Evolutionary conservation across 2,888 invertebrate species (phyloP).

Genomic region (Synanthedon myopaeformis): DNA sequence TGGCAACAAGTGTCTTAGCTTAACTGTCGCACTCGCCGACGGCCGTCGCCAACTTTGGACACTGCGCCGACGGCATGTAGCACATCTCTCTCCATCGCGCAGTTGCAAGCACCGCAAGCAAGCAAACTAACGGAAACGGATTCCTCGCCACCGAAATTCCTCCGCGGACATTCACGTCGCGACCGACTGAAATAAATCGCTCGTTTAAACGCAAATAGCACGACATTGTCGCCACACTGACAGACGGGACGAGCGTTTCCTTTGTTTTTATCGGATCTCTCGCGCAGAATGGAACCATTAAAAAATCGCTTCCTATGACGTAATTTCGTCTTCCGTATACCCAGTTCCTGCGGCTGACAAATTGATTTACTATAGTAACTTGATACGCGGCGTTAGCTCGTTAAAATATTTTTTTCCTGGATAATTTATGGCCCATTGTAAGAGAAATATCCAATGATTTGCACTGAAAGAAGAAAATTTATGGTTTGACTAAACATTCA

Average conservation of each 20-base stretch:
- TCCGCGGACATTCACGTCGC: slow-evolving; percentile 63
- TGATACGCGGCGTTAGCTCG: slow-evolving; percentile 6
- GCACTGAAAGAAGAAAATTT: too few relatives aligned
- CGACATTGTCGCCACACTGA: slow-evolving; percentile 63
- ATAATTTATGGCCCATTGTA: too few relatives aligned
- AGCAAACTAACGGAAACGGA: slow-evolving; percentile 55
- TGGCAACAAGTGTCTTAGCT: slow-evolving; percentile 24
- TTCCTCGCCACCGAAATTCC: slow-evolving; percentile 66
- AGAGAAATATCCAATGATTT: too few relatives aligned
- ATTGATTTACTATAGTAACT: slow-evolving; percentile 13
- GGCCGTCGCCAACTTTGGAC: slow-evolving; percentile 13
- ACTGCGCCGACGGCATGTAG: slow-evolving; percentile 11
- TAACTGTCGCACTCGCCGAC: slow-evolving; percentile 10
- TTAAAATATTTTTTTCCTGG: too few relatives aligned
- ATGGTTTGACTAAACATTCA: too few relatives aligned
- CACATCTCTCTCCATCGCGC: slow-evolving; percentile 4
- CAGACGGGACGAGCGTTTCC: slow-evolving; percentile 58
- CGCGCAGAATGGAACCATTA: slow-evolving; percentile 20
- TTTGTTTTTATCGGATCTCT: slow-evolving; percentile 43
- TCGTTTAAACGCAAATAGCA: slow-evolving; percentile 66
- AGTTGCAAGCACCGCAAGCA: background rate
- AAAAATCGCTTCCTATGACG: slow-evolving; percentile 41
- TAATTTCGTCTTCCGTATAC: slow-evolving; percentile 33
- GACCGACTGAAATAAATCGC: slow-evolving; percentile 68
- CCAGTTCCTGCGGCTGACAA: slow-evolving; percentile 22